These are phyloP conservation scores for Drosophila mercatorum DNA, from an alignment of 2,888 invertebrate species.

Conservation along the genomic window DNA sequence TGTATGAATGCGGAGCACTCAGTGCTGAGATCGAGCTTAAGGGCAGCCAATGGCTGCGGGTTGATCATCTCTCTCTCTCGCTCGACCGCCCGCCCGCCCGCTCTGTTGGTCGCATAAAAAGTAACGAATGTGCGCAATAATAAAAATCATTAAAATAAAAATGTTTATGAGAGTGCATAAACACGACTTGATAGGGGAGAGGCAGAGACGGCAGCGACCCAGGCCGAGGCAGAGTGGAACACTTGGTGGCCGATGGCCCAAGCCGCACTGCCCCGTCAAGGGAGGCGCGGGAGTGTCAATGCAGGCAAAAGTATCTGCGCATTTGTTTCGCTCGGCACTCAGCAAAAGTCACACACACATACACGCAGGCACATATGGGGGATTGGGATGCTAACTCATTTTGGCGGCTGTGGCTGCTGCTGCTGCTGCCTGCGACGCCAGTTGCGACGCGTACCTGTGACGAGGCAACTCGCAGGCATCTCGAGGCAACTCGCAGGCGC, in stretches of 20 bases:
- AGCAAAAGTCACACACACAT: conserved; percentile 40
- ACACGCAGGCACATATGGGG: conserved; percentile 26
- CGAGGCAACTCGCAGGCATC: conserved; percentile 40
- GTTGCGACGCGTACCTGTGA: conserved; percentile 54
- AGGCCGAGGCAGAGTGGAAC: conserved; percentile 26
- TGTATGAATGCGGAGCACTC: conserved; percentile 28
- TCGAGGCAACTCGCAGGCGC: conserved; percentile 47
- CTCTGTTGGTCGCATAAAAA: conserved; percentile 63
- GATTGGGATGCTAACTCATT: conserved; percentile 79
- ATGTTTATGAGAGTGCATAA: conserved; percentile 83
- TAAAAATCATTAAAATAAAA: conserved; percentile 83
- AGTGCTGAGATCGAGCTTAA: conserved; percentile 45
- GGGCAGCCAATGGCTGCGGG: conserved; percentile 5
- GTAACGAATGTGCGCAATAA: conserved; percentile 81
- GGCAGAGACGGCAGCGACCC: conserved; percentile 20
- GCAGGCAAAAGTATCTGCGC: conserved; percentile 66
- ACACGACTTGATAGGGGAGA: conserved; percentile 58
- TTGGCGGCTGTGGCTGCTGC: conserved; percentile 65
- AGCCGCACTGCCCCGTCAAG: background rate
- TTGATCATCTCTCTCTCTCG: background rate
- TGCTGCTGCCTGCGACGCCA: conserved; percentile 28
- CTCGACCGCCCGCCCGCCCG: background rate
- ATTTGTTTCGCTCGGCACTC: conserved; percentile 63
- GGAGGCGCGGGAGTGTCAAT: conserved; percentile 64
- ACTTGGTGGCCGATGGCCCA: conserved; percentile 59